Evolutionary conservation across 2,888 invertebrate genomes (phyloP).

Genomic region (Villa cingulata): DNA sequence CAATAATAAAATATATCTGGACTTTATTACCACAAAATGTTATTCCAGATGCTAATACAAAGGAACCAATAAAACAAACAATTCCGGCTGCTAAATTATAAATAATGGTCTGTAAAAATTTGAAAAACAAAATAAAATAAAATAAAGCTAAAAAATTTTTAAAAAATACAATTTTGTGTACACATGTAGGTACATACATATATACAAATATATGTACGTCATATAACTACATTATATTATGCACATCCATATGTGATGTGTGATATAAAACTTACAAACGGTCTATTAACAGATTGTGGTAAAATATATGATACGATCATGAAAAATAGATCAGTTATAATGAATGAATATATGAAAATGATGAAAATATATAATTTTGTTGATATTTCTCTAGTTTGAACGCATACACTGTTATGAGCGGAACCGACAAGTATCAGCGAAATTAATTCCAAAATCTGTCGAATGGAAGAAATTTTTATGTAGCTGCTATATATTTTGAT

Average conservation of each 20-base stretch:
- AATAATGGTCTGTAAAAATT: background rate
- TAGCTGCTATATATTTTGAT: no score
- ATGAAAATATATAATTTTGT: background rate
- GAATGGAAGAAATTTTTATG: no score
- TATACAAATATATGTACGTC: no score
- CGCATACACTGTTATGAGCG: background rate
- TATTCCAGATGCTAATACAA: background rate
- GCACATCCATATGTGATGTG: no score
- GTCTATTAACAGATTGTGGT: background rate
- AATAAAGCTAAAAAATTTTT: no score
- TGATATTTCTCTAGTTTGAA: background rate
- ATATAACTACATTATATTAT: no score
- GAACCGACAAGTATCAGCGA: background rate
- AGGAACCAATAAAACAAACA: background rate
- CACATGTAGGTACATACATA: no score
- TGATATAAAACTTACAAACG: background rate
- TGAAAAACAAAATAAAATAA: no score
- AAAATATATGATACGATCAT: background rate
- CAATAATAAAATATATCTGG: constrained; percentile 38
- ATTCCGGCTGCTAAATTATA: background rate
- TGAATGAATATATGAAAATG: background rate
- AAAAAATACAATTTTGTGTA: no score
- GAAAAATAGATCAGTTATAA: background rate
- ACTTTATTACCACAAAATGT: constrained; percentile 3
- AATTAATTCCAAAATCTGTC: background rate